Evolutionary conservation across 1,140 invertebrate species (phyloP).

Genomic region (Glomeris maerens): DNA sequence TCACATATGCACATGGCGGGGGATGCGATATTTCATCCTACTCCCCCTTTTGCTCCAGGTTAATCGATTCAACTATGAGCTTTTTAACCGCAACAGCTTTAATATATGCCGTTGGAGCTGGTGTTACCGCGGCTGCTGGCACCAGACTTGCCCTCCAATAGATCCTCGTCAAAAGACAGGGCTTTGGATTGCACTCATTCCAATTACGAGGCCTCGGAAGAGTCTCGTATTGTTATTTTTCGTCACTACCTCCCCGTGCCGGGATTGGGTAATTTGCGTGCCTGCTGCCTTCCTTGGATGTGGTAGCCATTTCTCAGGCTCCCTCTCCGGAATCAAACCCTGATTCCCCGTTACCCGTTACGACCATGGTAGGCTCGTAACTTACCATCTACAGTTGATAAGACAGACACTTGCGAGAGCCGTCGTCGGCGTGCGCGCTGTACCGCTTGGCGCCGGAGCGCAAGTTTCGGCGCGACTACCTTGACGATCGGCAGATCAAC

Average conservation of each 20-base stretch:
- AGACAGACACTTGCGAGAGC: constrained; percentile 74
- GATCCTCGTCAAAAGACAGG: constrained; percentile 72
- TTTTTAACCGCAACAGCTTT: constrained; percentile 30
- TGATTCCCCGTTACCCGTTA: constrained; percentile 39
- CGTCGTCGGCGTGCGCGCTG: constrained; percentile 23
- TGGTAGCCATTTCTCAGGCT: constrained; percentile 83
- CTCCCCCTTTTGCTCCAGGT: too few species aligned
- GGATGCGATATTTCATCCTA: too few species aligned
- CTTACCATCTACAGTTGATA: constrained; percentile 73
- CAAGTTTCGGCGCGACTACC: too few species aligned
- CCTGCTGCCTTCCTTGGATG: constrained; percentile 83
- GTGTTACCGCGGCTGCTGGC: constrained; percentile 58
- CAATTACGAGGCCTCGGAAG: constrained; percentile 62
- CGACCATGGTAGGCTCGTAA: constrained; percentile 38
- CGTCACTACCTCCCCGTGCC: constrained; percentile 60
- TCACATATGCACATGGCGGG: too few species aligned
- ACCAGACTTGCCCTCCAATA: constrained; percentile 83
- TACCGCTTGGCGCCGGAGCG: too few species aligned
- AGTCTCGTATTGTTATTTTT: constrained; percentile 76
- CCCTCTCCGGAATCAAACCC: constrained; percentile 49
- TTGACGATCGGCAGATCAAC: too few species aligned
- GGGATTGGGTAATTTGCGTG: constrained; percentile 75
- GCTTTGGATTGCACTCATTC: constrained; percentile 82
- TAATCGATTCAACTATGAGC: constrained; percentile 34
- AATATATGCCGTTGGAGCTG: constrained; percentile 41